These are phyloP conservation scores for Galemys pyrenaicus DNA, from an alignment of 2,113 vertebrate genomes.

Conservation along the genomic window DNA sequence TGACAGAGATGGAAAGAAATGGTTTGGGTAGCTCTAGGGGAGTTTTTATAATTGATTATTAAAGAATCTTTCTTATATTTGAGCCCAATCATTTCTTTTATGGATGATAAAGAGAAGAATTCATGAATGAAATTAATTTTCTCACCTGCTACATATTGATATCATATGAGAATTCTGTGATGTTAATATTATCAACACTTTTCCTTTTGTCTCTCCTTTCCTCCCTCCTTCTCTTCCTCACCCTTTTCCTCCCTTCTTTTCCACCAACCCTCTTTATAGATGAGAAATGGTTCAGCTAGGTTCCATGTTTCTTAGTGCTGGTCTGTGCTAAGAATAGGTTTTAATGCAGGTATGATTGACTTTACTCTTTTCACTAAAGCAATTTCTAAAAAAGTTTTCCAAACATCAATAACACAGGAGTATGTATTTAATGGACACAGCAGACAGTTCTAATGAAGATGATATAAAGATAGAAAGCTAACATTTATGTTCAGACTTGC, in stretches of 20 bases:
- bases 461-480: background rate
- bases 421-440: background rate
- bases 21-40: background rate
- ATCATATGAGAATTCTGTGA: background rate
- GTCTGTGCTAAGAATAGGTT: background rate
- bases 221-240: background rate
- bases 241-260: too few species aligned
- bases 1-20: background rate
- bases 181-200: background rate
- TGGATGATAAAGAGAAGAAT: background rate
- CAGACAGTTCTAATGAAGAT: background rate
- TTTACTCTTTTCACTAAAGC: background rate
- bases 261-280: too few species aligned
- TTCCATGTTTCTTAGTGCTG: background rate
- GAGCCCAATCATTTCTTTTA: background rate
- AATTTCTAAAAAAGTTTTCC: background rate
- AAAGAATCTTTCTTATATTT: background rate
- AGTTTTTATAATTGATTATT: background rate
- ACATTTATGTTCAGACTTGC: background rate
- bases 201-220: background rate
- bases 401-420: background rate
- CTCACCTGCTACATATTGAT: background rate
- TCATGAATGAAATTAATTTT: background rate
- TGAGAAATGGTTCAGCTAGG: background rate
- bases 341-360: background rate